Base-by-base conservation (phyloP, 2,888 invertebrate genomes). In the Drosophila hamatofila region DNA sequence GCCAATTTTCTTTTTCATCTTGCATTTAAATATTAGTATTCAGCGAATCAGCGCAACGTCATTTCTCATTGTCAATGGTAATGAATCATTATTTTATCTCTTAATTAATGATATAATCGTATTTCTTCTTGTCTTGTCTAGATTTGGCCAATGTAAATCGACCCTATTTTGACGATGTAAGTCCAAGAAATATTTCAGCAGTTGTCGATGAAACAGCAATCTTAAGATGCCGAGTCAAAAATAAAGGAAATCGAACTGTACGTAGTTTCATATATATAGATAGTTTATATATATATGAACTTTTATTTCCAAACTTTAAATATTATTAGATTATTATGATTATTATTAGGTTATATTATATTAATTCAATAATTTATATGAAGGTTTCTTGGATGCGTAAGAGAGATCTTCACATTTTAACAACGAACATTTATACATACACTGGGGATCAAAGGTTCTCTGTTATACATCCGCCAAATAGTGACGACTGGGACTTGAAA, bases 381-480 rank as follows among this genome's bases (percentile, higher is more conserved):
- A 2, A 92, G 92, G 91, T 92, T 23, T 93, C 93, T 2, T 93
- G 93, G 93, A 93, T 93, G 92, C 91, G 93, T 4, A 93, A 93
- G 74, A 88, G 93, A 16, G 93, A 93, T 74, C 94, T 97, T 30
- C 97, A 97, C 93, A 97, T 97, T 91, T 94, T 97, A 74, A 97
- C 97, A 0, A 96, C 96, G 16, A 95, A 96, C 90, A 96, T 97
- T 86, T 96, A 96, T 93, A 97, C 97, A 37, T 97, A 97, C 93
- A 97, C 97, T 2, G 97, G 97, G 0, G 97, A 97, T 92, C 96
- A 95, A 21, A 93, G 97, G 86, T 97, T 97, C 94, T 96, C 96
- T 87, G 96, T 97, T 2, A 94, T 96, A 23, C 97, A 97, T 92
- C 96, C 97, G 0, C 96, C 97, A 79, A 95, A 95, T 11, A 96